phyloP scores from a whole-genome alignment of 2,797 vertebrate genomes.

The Pogonophryne albipinna region DNA sequence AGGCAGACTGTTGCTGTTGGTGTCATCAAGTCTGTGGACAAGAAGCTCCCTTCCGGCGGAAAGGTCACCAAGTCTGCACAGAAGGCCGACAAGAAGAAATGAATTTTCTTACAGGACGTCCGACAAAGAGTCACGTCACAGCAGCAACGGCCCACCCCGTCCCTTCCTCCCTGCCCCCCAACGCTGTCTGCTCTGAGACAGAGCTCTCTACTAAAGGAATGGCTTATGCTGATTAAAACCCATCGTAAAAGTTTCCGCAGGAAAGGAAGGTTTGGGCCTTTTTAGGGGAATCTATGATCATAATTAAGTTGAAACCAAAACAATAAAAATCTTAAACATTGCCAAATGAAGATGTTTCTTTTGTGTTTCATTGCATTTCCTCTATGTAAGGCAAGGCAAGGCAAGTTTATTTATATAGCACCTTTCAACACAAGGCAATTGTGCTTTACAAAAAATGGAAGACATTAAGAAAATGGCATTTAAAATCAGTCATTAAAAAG shows the following conservation, averaged over 20 bases:
- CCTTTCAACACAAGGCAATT: too few relatives aligned
- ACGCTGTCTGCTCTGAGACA: slow-evolving; percentile 74
- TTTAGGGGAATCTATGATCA: slow-evolving; percentile 57
- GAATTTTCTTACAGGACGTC: slow-evolving; percentile 73
- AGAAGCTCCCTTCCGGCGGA: slow-evolving; percentile 70
- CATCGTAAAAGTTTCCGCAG: slow-evolving; percentile 88
- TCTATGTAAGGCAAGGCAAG: too few relatives aligned
- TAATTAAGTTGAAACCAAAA: slow-evolving; percentile 68
- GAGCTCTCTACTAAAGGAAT: slow-evolving; percentile 86
- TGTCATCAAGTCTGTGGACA: slow-evolving; percentile 84
- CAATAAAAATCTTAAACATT: slow-evolving; percentile 77
- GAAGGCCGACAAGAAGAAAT: slow-evolving; percentile 84
- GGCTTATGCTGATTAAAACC: slow-evolving; percentile 87
- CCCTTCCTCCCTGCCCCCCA: slow-evolving; percentile 48
- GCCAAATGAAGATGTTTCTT: slow-evolving; percentile 45
- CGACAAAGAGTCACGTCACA: slow-evolving; percentile 44
- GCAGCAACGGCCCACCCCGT: slow-evolving; percentile 46
- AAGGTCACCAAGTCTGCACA: slow-evolving; percentile 86
- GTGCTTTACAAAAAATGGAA: too few relatives aligned
- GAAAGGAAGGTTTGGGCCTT: slow-evolving; percentile 79
- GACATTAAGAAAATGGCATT: too few relatives aligned
- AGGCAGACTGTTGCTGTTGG: slow-evolving; percentile 89
- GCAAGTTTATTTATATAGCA: too few relatives aligned
- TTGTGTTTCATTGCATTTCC: slow-evolving; percentile 36
- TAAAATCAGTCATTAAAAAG: too few relatives aligned